Evolutionary conservation across 2,888 invertebrate genomes (phyloP).

Genomic region (Eulithis testata): DNA sequence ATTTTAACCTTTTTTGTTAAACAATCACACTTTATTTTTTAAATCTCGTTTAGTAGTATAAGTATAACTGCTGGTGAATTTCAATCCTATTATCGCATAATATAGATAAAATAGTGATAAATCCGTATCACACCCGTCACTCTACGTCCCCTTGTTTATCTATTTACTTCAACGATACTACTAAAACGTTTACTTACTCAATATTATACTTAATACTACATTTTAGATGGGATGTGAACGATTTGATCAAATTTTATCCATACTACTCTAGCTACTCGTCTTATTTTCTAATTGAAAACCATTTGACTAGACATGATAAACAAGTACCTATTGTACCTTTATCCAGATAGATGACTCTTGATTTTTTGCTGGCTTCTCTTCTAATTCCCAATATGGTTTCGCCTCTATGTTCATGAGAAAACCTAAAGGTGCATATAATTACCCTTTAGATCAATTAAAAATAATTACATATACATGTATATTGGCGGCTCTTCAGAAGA

Average conservation of each 20-base stretch:
- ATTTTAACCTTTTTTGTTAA: no score
- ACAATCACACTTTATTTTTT: no score
- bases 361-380: slow-evolving; percentile 2
- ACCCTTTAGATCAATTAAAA: slow-evolving; percentile 29
- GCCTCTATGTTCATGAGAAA: slow-evolving; percentile 5
- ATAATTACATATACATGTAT: slow-evolving; percentile 37
- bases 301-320: no score
- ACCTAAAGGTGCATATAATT: slow-evolving; percentile 11
- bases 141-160: neutral
- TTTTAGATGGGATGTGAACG: neutral
- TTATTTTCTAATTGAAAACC: no score
- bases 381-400: slow-evolving; percentile 9
- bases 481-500: slow-evolving; percentile 35
- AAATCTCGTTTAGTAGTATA: no score
- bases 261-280: no score
- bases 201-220: no score
- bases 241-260: neutral
- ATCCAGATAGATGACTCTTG: no score
- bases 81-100: neutral
- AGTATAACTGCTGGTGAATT: neutral
- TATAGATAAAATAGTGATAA: neutral
- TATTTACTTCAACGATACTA: neutral
- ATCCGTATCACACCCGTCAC: slow-evolving; percentile 1
- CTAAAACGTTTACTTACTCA: neutral
- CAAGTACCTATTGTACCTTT: no score